These are phyloP conservation scores for Apus apus DNA, from an alignment of 2,113 vertebrate genomes.

Conservation along the genomic window DNA sequence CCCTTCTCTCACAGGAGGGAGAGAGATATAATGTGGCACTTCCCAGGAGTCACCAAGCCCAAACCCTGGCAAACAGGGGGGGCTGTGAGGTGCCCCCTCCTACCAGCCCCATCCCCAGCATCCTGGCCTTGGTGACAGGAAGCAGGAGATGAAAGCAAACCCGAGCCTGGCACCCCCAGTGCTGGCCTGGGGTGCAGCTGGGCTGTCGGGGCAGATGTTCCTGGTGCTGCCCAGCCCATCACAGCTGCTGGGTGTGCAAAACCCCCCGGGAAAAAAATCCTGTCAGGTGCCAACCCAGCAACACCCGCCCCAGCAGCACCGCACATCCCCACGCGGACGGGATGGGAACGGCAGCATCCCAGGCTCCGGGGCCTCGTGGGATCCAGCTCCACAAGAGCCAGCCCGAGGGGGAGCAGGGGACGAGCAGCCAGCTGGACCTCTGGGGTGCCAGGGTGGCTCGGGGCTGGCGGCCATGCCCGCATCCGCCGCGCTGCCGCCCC, in stretches of 20 bases:
- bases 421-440: fast-evolving
- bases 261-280: background rate
- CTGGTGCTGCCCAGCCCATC: fast-evolving
- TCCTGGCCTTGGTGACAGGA: background rate
- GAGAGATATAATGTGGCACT: background rate
- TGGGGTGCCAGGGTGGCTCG: fast-evolving
- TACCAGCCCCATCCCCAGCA: background rate
- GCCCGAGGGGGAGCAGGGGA: fast-evolving
- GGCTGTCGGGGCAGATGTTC: background rate
- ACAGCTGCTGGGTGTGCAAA: background rate
- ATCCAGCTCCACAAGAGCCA: fast-evolving
- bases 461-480: background rate
- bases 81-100: background rate
- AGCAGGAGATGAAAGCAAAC: background rate
- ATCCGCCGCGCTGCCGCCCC: background rate
- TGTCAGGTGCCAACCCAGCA: fast-evolving
- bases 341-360: background rate
- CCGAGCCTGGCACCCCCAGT: background rate
- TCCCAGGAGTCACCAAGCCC: background rate
- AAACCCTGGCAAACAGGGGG: background rate
- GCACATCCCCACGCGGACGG: background rate
- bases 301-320: fast-evolving
- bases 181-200: fast-evolving
- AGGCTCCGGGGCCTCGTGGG: fast-evolving
- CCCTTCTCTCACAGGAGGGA: background rate